These are phyloP conservation scores for Macrocentrus cingulum DNA, from an alignment of 1,140 invertebrate species.

Conservation along the genomic window DNA sequence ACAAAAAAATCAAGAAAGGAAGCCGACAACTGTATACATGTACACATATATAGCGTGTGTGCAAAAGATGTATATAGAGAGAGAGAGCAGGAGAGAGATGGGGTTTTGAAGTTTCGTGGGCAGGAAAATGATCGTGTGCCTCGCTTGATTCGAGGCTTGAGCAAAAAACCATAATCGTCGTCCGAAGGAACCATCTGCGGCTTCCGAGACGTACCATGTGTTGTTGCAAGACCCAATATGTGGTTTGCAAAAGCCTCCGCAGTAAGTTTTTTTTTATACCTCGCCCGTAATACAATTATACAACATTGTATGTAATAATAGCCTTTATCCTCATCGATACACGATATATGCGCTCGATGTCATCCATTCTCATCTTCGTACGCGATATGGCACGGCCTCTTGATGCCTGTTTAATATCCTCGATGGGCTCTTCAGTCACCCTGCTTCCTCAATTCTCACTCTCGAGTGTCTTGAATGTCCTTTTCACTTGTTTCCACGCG, in stretches of 20 bases:
- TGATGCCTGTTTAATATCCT: neutral
- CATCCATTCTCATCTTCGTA: neutral
- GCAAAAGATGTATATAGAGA: neutral
- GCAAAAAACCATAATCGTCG: slow-evolving; percentile 28
- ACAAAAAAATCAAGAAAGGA: too few species aligned
- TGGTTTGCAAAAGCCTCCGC: slow-evolving; percentile 12
- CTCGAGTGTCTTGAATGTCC: neutral
- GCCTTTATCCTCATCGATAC: slow-evolving; percentile 1
- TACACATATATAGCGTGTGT: neutral
- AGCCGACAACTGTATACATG: too few species aligned
- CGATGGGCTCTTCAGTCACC: neutral
- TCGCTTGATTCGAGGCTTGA: slow-evolving; percentile 1
- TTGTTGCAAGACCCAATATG: slow-evolving; percentile 4
- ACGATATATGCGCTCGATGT: slow-evolving; percentile 1
- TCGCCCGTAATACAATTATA: neutral
- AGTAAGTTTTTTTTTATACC: slow-evolving; percentile 8
- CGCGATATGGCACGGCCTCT: slow-evolving; percentile 19
- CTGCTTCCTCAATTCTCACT: slow-evolving; percentile 2
- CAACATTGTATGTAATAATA: neutral
- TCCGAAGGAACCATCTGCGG: slow-evolving; percentile 26
- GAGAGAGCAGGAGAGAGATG: neutral
- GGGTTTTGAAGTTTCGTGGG: neutral
- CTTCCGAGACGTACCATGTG: slow-evolving; percentile 24
- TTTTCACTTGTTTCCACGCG: neutral
- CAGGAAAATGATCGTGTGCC: slow-evolving; percentile 10